Percentiles rank a stretch among this genome's conserved stretches.
phyloP scores from a whole-genome alignment of 2,888 invertebrate genomes.

The Drosophila tripunctata region DNA sequence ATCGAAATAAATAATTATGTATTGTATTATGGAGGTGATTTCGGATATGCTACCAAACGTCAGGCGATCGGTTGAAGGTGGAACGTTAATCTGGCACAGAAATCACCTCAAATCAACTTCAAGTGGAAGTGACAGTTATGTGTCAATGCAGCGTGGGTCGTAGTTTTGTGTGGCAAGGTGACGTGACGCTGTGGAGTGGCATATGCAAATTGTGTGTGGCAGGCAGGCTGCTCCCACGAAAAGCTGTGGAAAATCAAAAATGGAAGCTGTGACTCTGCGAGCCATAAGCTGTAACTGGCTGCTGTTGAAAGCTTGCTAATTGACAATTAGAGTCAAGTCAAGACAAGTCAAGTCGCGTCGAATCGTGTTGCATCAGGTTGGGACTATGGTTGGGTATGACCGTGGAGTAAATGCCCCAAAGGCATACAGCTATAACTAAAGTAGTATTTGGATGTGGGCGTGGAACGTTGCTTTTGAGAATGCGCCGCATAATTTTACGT shows the following conservation, averaged over 20 bases:
- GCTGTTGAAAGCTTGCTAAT: conserved; percentile 78
- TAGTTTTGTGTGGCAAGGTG: conserved; percentile 24
- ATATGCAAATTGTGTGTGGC: conserved; percentile 58
- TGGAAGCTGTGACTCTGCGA: conserved; percentile 39
- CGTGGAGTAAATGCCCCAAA: conserved; percentile 37
- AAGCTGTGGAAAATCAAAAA: conserved; percentile 25
- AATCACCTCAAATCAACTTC: conserved; percentile 34
- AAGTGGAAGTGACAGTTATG: conserved; percentile 56
- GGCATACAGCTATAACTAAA: conserved; percentile 23
- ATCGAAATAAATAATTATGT: background rate
- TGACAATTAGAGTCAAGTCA: conserved; percentile 70
- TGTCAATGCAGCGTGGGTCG: conserved; percentile 69
- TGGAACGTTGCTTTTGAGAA: conserved; percentile 32
- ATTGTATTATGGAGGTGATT: conserved; percentile 21
- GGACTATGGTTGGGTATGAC: conserved; percentile 44
- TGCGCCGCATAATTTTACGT: conserved; percentile 36
- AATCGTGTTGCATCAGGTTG: background rate
- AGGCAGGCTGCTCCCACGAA: conserved; percentile 41
- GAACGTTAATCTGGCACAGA: conserved; percentile 34
- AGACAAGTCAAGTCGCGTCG: conserved; percentile 18
- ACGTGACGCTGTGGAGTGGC: conserved; percentile 21
- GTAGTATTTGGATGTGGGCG: conserved; percentile 35
- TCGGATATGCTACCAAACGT: conserved; percentile 64
- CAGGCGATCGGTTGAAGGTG: conserved; percentile 23
- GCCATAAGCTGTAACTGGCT: conserved; percentile 16